Base-by-base conservation (phyloP, 2,113 vertebrate species). In the Etia nguti region DNA sequence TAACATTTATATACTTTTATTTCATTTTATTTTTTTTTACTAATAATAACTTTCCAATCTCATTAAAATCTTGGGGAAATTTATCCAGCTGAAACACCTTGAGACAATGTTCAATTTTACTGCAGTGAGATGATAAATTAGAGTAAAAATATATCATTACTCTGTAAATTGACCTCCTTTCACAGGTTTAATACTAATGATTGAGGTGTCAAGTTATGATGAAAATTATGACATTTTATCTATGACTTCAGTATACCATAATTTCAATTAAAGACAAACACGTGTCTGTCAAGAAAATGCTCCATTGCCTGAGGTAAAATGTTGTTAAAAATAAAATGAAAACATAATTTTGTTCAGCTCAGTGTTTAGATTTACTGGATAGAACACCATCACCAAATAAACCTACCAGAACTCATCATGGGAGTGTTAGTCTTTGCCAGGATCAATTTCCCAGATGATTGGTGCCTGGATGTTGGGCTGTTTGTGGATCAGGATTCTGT, bases 381-480 rank as follows among this genome's bases (percentile, higher is more conserved):
- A 84, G 46, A 79, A 84, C 34, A 84, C 34, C 1, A 55, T 60
- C 81, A 87, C 80, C 84, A 84, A 81, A 87, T 75, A 89, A 85
- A 46, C 31, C 24, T 1, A 8, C 18, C 36, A 29, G 29, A 81
- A 79, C 52, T 15, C 5, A 43, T 20, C 18, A 9, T 15, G 62
- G 60, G 85, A n/a, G 54, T 86, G 87, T 90, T 81, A 16, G 77
- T 60, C 82, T 88, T 85, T 29, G 36, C 38, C 26, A 73, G 52
- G 60, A 92, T 81, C 87, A 85, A 90, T 91, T 92, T 94, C 81
- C 55, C 86, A 89, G 87, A 81, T 89, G 90, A 88, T 84, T 18
- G 83, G 29, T 38, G 81, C 73, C 59, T 36, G 81, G 83, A 68
- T 83, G 85, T 80, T 80, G 6, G 11, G 48, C 24, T 90, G 89